Evolutionary conservation across 2,113 vertebrate species (phyloP), one percentile per base, ranked within the genome.

Genomic region (Dipodomys stephensi): DNA sequence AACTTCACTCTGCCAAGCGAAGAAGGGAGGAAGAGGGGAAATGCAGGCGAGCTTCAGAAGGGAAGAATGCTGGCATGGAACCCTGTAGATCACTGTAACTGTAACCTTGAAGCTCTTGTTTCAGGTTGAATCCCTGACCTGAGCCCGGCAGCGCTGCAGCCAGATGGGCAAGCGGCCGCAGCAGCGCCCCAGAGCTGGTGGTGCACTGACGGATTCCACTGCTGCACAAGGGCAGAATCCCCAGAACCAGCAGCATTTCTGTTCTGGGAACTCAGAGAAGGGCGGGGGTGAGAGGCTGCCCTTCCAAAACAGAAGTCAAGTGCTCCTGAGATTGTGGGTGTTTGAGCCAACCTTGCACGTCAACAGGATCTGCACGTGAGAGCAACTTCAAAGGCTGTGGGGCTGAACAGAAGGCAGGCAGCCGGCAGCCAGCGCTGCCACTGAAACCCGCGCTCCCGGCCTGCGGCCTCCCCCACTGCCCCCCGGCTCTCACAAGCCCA

Each of bases 301-400:
- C 92, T 89, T 83, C 57, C 83, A 73, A 72, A 7, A 78, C 0
- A 0, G 83, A 91, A 91, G 83, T 68, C 78, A 96, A 95, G 86
- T 46, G 28, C 83, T 87, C n/a, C 1, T 39, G 65, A n/a, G 57
- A 30, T 53, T 46, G 90, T 93, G 80, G 95, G 91, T 83, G 94
- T 94, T 71, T 84, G 71, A 94, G 60, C 84, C 68, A 65, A 87
- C 46, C 46, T 89, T 87, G 91, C 30, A 84, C 46, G 80, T 57
- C 94, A 94, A 96, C 81, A 95, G 89, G 87, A 90, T 92, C 92
- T 91, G 2, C 82, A 57, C 88, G 78, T 93, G 90, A 95, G 90
- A 95, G 92, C 27, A 9, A 62, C 79, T 91, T 94, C 94, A 94
- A 87, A 88, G 77, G 64, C 7, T 32, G 28, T 67, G 53, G 84